Conservation (phyloP, 2,797 vertebrate genomes). For the Phrynocephalus guinanensis region DNA sequence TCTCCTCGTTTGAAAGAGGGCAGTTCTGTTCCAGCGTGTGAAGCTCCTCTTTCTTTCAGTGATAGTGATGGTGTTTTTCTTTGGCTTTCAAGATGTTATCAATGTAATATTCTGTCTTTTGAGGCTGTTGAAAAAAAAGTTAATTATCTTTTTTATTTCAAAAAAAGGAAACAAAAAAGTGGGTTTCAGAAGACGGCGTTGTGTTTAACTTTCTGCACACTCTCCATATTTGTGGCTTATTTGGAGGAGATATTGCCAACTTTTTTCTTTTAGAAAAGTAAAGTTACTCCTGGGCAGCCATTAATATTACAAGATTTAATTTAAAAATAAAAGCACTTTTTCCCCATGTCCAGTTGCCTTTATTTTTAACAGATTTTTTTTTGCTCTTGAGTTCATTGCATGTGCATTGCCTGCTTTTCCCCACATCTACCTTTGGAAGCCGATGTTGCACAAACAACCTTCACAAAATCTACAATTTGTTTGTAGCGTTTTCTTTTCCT, state of each 20-base stretch:
- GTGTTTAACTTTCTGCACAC: slow-evolving; percentile 27
- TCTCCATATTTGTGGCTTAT: background rate
- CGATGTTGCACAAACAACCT: slow-evolving; percentile 54
- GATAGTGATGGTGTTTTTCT: slow-evolving; percentile 41
- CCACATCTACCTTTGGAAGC: slow-evolving; percentile 52
- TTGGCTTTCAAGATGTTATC: slow-evolving; percentile 49
- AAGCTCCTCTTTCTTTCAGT: slow-evolving; percentile 53
- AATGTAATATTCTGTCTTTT: slow-evolving; percentile 51
- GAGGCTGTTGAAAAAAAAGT: slow-evolving; percentile 2
- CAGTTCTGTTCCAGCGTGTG: slow-evolving; percentile 55
- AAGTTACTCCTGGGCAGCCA: slow-evolving; percentile 16
- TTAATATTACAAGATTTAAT: slow-evolving; percentile 41
- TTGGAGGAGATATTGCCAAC: slow-evolving; percentile 41
- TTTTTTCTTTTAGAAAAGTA: slow-evolving; percentile 28
- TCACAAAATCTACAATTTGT: slow-evolving; percentile 23
- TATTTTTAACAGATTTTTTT: slow-evolving; percentile 50
- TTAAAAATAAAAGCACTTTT: slow-evolving; percentile 18
- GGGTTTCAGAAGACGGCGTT: slow-evolving; percentile 19
- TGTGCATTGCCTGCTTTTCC: slow-evolving; percentile 37
- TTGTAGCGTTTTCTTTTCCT: slow-evolving; percentile 6
- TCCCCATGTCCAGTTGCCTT: background rate
- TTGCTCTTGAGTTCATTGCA: slow-evolving; percentile 44
- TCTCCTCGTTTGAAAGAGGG: slow-evolving; percentile 68
- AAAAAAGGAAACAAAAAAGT: slow-evolving; percentile 19
- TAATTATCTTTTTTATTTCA: slow-evolving; percentile 45